These are phyloP conservation scores for Teinopalpus imperialis DNA, from an alignment of 2,888 invertebrate genomes.

Conservation along the genomic window DNA sequence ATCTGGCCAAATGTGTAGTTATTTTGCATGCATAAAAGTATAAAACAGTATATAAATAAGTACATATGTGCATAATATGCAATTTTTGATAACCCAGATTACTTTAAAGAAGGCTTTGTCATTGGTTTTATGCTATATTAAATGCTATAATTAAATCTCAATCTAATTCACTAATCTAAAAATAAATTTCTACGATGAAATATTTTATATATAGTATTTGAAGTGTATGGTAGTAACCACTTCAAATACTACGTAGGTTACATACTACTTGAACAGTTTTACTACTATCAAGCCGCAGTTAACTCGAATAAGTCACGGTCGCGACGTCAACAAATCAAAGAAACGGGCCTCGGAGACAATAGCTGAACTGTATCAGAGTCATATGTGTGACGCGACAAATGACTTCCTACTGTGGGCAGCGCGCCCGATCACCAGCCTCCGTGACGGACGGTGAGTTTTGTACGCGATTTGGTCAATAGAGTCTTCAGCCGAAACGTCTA, in stretches of 20 bases:
- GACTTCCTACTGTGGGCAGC: slow-evolving; percentile 61
- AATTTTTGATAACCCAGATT: too few relatives aligned
- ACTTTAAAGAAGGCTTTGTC: too few relatives aligned
- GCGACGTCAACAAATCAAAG: slow-evolving; percentile 33
- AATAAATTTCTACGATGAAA: too few relatives aligned
- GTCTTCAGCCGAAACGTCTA: background rate
- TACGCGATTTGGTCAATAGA: slow-evolving; percentile 51
- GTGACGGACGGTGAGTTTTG: slow-evolving; percentile 57
- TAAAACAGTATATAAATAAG: too few relatives aligned
- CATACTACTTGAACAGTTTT: background rate
- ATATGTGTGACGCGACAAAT: slow-evolving; percentile 56
- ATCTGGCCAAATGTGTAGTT: too few relatives aligned
- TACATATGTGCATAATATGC: too few relatives aligned
- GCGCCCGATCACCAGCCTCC: slow-evolving; percentile 53
- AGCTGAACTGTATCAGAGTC: slow-evolving; percentile 46
- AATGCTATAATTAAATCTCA: too few relatives aligned
- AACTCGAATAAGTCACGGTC: slow-evolving; percentile 23
- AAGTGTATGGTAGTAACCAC: too few relatives aligned
- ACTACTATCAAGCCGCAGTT: slow-evolving; percentile 1
- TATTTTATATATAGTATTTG: too few relatives aligned
- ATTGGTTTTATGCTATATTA: too few relatives aligned
- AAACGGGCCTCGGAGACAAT: slow-evolving; percentile 42
- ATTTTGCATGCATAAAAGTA: too few relatives aligned
- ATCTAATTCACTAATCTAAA: too few relatives aligned
- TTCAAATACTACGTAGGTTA: background rate